Conservation (phyloP, 2,797 vertebrate genomes). For the Argya squamiceps region DNA sequence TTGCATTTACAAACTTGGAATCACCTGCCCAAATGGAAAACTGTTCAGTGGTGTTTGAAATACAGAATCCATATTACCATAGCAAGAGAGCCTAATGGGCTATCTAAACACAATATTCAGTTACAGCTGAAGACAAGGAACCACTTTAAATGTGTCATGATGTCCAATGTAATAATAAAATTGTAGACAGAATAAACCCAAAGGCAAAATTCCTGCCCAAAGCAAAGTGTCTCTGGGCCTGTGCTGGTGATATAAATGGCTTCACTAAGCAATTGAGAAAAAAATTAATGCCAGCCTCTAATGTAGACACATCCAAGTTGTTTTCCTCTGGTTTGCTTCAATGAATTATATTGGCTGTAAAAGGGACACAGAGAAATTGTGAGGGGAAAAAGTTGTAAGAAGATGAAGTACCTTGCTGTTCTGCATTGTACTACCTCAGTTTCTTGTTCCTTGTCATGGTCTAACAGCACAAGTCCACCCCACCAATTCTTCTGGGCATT, state of each 20-base stretch:
- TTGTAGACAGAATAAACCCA: background rate
- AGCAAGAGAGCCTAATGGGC: background rate
- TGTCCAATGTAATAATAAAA: conserved; percentile 2
- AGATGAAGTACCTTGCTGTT: background rate
- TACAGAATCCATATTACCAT: background rate
- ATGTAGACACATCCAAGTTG: background rate
- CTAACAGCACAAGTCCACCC: background rate
- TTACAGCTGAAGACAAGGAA: conserved; percentile 31
- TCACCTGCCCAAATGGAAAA: background rate
- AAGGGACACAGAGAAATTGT: background rate
- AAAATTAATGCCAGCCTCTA: background rate
- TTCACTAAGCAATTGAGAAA: background rate
- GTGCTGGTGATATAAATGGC: background rate
- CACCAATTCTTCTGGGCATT: background rate
- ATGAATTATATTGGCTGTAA: background rate
- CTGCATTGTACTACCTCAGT: background rate
- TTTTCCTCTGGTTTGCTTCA: background rate
- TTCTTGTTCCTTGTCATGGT: background rate
- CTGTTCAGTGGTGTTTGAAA: conserved; percentile 24
- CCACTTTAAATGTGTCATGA: background rate
- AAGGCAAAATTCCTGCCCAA: background rate
- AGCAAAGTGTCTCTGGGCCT: background rate
- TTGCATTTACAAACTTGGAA: background rate
- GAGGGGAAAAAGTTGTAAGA: background rate
- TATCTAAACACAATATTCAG: conserved; percentile 1